Base-by-base conservation (phyloP, 2,888 invertebrate genomes). In the Parnassius smintheus region DNA sequence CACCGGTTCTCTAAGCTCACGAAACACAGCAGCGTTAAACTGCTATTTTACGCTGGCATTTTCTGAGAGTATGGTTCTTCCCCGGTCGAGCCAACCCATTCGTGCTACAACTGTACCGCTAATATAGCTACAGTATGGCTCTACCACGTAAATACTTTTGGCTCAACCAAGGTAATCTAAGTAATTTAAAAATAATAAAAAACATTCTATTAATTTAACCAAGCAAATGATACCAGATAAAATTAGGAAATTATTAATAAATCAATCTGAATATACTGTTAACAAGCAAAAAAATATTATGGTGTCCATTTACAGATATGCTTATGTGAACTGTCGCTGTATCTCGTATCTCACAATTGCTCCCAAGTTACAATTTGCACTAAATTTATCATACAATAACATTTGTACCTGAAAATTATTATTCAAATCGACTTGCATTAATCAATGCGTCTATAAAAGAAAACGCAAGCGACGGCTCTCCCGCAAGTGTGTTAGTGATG, bases 371-470 rank as follows among this genome's bases (percentile, higher is more conserved):
- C 90, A 90, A 90, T 91, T 90, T 88, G 88, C 91, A 91, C 91
- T 90, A 90, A 91, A 91, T 90, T 91, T 90, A 91, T 91, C 89
- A 90, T 86, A 91, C 90, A 89, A 90, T 91, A 91, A 91, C 88
- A 87, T 89, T 88, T 86, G 87, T 88, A 86, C 84, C 86, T 85
- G 84, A 87, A 90, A 87, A 91, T 90, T 90, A 91, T 91, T 91
- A 91, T 91, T 91, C 88, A 91, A 91, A 91, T 91, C 90, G 85
- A 86, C 79, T 77, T 72, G 83, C 89, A 91, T 91, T 91, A 90
- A 91, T 91, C 91, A 91, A 90, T 81, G 82, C 85, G 80, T 88
- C 88, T 88, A 91, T 91, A 91, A 89, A 90, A 91, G 90, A 89
- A 91, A 90, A 90, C 83, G 85, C 82, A 80, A 79, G 80, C 82